A percentile compares a stretch with the other conserved stretches of the same genome.
phyloP scores from a whole-genome alignment of 92 coral and sea anemone genomes.

The Blastomussa wellsi region DNA sequence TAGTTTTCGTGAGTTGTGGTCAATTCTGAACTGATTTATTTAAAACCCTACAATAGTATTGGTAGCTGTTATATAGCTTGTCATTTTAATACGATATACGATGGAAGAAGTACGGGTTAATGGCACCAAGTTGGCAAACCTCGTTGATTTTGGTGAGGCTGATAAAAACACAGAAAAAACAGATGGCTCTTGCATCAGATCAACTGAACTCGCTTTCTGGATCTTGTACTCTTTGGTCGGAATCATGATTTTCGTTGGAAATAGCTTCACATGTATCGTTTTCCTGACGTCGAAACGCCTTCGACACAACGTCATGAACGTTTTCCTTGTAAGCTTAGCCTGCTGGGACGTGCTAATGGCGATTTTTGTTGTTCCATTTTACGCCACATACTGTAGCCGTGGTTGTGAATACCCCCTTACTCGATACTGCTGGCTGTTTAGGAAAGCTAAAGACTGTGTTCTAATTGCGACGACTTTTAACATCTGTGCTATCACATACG shows the following conservation, averaged over 20 bases:
- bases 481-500: constrained; percentile 68
- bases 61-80: too few relatives aligned
- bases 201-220: constrained; percentile 49
- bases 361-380: constrained; percentile 57
- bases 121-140: neutral
- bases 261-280: constrained; percentile 61
- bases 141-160: constrained; percentile 2
- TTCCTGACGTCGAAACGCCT: constrained; percentile 55
- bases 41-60: too few relatives aligned
- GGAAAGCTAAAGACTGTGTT: constrained; percentile 45
- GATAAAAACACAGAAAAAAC: neutral
- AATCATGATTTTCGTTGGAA: constrained; percentile 48
- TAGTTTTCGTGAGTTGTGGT: neutral
- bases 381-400: constrained; percentile 56
- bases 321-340: constrained; percentile 69
- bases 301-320: constrained; percentile 60
- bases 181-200: constrained; percentile 18
- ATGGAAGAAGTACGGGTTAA: neutral
- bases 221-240: constrained; percentile 47
- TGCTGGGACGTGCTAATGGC: constrained; percentile 59
- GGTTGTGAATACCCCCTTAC: constrained; percentile 54
- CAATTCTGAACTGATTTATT: too few relatives aligned
- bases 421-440: constrained; percentile 62
- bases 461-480: constrained; percentile 60
- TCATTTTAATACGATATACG: neutral